Evolutionary conservation across 2,888 invertebrate species (phyloP).

Genomic region (Chrysina gloriosa): DNA sequence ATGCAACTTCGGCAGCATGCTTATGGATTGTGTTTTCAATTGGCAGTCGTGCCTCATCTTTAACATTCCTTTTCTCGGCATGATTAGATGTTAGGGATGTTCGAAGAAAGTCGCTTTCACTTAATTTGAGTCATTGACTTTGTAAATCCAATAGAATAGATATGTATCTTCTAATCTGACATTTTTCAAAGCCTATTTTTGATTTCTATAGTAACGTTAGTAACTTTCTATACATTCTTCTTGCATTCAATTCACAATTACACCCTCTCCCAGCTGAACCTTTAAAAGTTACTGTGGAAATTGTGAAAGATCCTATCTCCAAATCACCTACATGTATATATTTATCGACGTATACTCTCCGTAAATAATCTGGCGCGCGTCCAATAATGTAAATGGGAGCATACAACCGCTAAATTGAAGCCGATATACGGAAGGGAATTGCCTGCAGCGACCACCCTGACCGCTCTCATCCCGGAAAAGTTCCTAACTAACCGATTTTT

Average conservation of each 20-base stretch:
- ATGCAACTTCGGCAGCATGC: slow-evolving; percentile 11
- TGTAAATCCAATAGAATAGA: too few relatives aligned
- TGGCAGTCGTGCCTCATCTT: slow-evolving; percentile 14
- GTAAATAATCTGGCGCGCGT: not conserved
- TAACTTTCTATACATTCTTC: too few relatives aligned
- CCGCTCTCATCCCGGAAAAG: not conserved
- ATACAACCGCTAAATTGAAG: not conserved
- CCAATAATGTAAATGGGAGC: slow-evolving; percentile 7
- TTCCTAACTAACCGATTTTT: slow-evolving; percentile 17
- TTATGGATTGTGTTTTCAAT: not conserved
- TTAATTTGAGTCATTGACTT: too few relatives aligned
- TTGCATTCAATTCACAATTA: too few relatives aligned
- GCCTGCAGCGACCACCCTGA: not conserved
- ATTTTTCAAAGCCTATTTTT: too few relatives aligned
- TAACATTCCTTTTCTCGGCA: not conserved
- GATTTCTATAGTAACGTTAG: too few relatives aligned
- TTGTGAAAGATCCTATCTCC: too few relatives aligned
- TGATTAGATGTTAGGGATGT: too few relatives aligned
- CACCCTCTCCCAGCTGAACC: too few relatives aligned
- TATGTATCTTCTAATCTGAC: too few relatives aligned
- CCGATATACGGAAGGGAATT: not conserved
- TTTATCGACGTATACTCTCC: not conserved
- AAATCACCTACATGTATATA: not conserved
- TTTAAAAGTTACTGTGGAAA: too few relatives aligned
- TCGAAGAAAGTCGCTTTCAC: too few relatives aligned